Percentiles rank a stretch among this genome's conserved stretches.
These are phyloP conservation scores for Helicoverpa zea DNA, from an alignment of 1,140 invertebrate genomes.

Conservation along the genomic window DNA sequence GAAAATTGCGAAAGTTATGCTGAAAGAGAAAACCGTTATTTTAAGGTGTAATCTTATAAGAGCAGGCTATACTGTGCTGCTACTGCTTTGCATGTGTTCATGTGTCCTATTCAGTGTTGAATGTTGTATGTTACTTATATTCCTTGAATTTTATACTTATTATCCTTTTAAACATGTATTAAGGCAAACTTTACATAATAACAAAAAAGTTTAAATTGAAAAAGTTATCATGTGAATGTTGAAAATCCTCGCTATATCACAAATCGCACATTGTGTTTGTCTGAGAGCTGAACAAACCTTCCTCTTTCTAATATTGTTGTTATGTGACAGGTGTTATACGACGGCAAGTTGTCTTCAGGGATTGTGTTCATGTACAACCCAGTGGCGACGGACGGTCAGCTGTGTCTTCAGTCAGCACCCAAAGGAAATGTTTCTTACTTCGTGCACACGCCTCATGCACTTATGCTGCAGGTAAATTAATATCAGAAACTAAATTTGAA, in stretches of 20 bases:
- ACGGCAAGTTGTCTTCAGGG: slow-evolving; percentile 98
- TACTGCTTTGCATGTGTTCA: slow-evolving; percentile 37
- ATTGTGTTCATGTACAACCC: slow-evolving; percentile 99
- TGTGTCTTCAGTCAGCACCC: slow-evolving; percentile 98
- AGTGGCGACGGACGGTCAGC: slow-evolving; percentile 98
- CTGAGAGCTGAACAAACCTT: background rate
- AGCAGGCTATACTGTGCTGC: slow-evolving; percentile 9
- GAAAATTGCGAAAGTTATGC: too few relatives aligned
- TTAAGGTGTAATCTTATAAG: slow-evolving; percentile 15
- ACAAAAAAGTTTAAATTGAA: background rate
- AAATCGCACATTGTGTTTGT: slow-evolving; percentile 21
- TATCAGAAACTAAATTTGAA: too few relatives aligned
- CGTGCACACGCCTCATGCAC: slow-evolving; percentile 99
- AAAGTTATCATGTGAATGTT: background rate
- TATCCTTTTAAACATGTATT: background rate
- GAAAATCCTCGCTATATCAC: background rate
- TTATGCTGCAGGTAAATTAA: slow-evolving; percentile 96
- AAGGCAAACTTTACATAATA: background rate
- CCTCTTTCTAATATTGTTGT: background rate
- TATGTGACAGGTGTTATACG: slow-evolving; percentile 95
- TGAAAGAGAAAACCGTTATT: slow-evolving; percentile 17
- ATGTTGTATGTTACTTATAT: background rate
- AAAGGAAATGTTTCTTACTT: slow-evolving; percentile 99
- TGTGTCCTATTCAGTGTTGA: slow-evolving; percentile 1
- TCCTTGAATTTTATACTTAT: background rate